Conservation (phyloP, 1,140 invertebrate genomes). For the Anastrepha ludens region DNA sequence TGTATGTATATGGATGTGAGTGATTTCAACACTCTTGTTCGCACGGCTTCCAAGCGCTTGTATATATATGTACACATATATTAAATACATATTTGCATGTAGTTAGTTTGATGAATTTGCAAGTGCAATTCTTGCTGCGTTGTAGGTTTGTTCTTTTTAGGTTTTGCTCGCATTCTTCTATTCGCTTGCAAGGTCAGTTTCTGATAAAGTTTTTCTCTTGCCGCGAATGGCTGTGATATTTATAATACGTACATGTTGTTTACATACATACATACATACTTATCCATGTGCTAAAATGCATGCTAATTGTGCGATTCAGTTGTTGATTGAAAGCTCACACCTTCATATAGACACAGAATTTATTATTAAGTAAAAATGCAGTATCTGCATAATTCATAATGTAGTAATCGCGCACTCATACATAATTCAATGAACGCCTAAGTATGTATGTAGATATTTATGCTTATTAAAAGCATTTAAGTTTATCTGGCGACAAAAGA, state of each 20-base stretch:
- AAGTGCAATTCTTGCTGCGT: not conserved
- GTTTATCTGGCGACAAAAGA: too few relatives aligned
- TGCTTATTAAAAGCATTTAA: not conserved
- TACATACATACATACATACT: not conserved
- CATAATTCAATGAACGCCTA: not conserved
- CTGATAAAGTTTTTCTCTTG: conserved; percentile 21
- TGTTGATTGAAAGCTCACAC: conserved; percentile 2
- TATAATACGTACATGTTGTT: not conserved
- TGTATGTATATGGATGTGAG: not conserved
- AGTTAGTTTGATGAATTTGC: not conserved
- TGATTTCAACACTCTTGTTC: conserved; percentile 4
- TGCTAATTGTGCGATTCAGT: conserved; percentile 15
- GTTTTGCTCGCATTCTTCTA: not conserved
- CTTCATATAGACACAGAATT: not conserved
- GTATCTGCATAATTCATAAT: conserved; percentile 33
- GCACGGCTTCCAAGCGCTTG: not conserved
- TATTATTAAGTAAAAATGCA: conserved; percentile 21
- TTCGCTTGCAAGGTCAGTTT: conserved; percentile 33
- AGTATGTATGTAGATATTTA: not conserved
- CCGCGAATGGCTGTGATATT: not conserved
- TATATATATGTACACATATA: not conserved
- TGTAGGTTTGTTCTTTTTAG: not conserved
- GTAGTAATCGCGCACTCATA: not conserved
- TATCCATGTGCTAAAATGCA: not conserved
- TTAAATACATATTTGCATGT: not conserved